phyloP scores from a whole-genome alignment of 2,113 vertebrate species.

The Varanus komodoensis region DNA sequence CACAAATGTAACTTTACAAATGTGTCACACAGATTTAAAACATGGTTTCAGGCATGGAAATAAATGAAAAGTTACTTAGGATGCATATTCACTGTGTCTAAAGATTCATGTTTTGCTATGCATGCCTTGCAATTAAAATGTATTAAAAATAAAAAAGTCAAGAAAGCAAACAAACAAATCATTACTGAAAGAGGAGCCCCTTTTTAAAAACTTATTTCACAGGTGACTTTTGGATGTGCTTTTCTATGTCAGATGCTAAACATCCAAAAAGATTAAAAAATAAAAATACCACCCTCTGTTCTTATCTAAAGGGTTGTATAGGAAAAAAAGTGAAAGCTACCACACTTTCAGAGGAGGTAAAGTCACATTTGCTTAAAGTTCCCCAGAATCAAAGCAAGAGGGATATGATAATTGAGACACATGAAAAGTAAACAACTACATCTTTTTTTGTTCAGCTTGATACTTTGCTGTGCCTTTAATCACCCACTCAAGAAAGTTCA shows the following conservation, averaged over 20 bases:
- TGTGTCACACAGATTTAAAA: background rate
- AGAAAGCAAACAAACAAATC: too few species aligned
- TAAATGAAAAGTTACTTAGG: background rate
- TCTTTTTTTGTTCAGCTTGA: background rate
- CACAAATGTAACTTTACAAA: background rate
- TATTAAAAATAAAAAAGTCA: too few species aligned
- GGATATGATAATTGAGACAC: background rate
- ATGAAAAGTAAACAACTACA: background rate
- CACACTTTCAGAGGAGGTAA: too few species aligned
- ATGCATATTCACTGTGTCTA: background rate
- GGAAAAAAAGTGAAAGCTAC: too few species aligned
- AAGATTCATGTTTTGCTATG: background rate
- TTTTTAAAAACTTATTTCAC: too few species aligned
- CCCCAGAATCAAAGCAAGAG: background rate
- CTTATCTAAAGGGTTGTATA: too few species aligned
- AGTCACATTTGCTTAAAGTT: background rate
- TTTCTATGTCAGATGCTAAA: too few species aligned
- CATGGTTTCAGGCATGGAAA: background rate
- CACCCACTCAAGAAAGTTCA: background rate
- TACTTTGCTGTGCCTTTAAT: background rate
- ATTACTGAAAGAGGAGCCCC: too few species aligned
- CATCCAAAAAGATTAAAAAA: too few species aligned
- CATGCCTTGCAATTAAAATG: background rate
- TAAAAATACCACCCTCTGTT: too few species aligned
- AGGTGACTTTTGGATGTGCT: too few species aligned